These are phyloP conservation scores for Tachina grossa DNA, from an alignment of 2,888 invertebrate genomes.

Conservation along the genomic window DNA sequence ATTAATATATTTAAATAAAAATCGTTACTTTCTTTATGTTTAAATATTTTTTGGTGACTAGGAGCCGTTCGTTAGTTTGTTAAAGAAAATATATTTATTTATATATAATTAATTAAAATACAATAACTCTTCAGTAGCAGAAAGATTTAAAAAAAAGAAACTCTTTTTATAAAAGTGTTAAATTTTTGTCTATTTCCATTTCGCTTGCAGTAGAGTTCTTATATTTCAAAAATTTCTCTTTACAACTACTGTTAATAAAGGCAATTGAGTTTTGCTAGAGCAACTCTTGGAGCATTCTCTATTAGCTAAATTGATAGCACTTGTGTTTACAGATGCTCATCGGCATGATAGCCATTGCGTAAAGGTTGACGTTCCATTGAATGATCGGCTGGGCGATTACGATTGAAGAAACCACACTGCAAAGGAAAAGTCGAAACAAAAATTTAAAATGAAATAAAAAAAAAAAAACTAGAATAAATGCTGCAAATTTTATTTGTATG, in stretches of 20 bases:
- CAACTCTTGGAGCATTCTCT: slow-evolving; percentile 58
- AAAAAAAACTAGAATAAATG: neutral
- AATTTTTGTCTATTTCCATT: neutral
- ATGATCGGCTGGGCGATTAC: slow-evolving; percentile 90
- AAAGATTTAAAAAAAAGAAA: neutral
- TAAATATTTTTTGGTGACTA: slow-evolving; percentile 69
- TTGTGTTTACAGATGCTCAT: slow-evolving; percentile 87
- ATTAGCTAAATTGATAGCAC: slow-evolving; percentile 36
- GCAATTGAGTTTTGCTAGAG: slow-evolving; percentile 50
- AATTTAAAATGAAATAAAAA: neutral
- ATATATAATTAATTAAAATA: slow-evolving; percentile 18
- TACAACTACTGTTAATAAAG: slow-evolving; percentile 59
- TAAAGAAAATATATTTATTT: slow-evolving; percentile 32
- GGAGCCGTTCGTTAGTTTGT: slow-evolving; percentile 70
- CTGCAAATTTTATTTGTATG: neutral
- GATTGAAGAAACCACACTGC: slow-evolving; percentile 96
- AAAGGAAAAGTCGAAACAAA: slow-evolving; percentile 74
- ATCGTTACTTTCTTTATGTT: slow-evolving; percentile 35
- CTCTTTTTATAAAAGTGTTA: slow-evolving; percentile 60
- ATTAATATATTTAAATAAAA: slow-evolving; percentile 36
- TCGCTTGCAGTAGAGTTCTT: neutral
- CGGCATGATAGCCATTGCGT: slow-evolving; percentile 89
- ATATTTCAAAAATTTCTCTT: slow-evolving; percentile 15
- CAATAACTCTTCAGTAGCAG: slow-evolving; percentile 35
- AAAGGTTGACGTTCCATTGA: slow-evolving; percentile 93